A percentile compares a stretch with the other conserved stretches of the same genome.
phyloP scores from a whole-genome alignment of 2,888 invertebrate genomes.

The Tiliacea aurago region DNA sequence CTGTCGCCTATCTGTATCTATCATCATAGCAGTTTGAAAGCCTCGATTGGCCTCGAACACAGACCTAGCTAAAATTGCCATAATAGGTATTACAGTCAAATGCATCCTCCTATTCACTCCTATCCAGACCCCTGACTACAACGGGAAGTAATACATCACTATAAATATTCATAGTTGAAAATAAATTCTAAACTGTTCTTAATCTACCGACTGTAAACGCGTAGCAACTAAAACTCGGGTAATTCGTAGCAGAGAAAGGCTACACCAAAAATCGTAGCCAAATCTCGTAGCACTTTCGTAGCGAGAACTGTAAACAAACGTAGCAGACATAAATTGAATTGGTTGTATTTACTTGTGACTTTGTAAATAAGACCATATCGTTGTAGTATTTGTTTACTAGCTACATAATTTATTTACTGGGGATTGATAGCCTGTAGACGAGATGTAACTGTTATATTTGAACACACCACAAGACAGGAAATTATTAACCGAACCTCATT shows the following conservation, averaged over 20 bases:
- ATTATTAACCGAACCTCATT: not conserved
- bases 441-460: not conserved
- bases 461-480: not conserved
- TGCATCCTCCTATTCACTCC: slow-evolving; percentile 32
- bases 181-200: slow-evolving; percentile 12
- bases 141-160: slow-evolving; percentile 49
- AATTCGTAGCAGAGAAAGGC: slow-evolving; percentile 42
- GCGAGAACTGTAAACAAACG: slow-evolving; percentile 1
- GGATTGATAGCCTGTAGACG: not conserved
- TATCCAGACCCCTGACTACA: slow-evolving; percentile 32
- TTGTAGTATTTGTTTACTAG: not conserved
- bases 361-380: not conserved
- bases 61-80: slow-evolving; percentile 9
- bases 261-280: slow-evolving; percentile 33
- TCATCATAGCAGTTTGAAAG: not conserved
- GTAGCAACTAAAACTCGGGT: not conserved
- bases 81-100: slow-evolving; percentile 9
- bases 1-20: not conserved
- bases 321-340: not conserved
- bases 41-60: not conserved
- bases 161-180: slow-evolving; percentile 16
- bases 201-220: not conserved
- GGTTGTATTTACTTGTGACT: not conserved
- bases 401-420: no score
- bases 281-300: slow-evolving; percentile 44